Evolutionary conservation across 2,113 vertebrate species (phyloP), one percentile per base, ranked within the genome.

Genomic region (Tapirus terrestris): DNA sequence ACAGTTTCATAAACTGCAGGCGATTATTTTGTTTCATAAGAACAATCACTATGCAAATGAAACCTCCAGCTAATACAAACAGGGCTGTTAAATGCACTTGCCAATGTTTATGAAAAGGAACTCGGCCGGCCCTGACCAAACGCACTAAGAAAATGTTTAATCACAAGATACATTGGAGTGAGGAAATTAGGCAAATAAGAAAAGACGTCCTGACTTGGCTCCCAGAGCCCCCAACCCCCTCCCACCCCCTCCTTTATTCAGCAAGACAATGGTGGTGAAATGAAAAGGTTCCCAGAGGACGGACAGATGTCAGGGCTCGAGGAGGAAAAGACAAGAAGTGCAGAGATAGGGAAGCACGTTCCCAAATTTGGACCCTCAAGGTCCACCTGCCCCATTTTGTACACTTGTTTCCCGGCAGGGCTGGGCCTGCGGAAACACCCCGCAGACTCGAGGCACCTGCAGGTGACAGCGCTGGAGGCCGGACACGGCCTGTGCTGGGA

Each of bases 1-100:
- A 96, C 68, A 76, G 90, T 97, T 98, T 98, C 97, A 96, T 33
- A 97, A 98, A 95, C 87, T 89, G 65, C 89, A 80, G 98, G 97
- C 0, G 3, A 98, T 98, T 92, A 97, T 98, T 98, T 97, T 95
- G 94, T 97, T 98, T 96, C 75, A 1, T 83, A 94, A 97, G 93
- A 97, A 98, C 94, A 98, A 98, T 82, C 97, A 85, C 91, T 96
- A 97, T 58, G 39, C 97, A 98, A 97, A 98, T 96, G 95, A 89
- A 98, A 90, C 96, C 96, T 96, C 91, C 43, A 31, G 89, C 96
- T 95, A 93, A 98, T 97, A 82, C 48, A 98, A 84, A 96, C 95
- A 94, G 80, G 95, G 94, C 80, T 75, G 76, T 94, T 84, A 87
- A 3, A 98, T 56, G 87, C 75, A 97, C 67, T 92, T 33, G 43